phyloP scores from a whole-genome alignment of 2,888 invertebrate genomes.

The Salpingus planirostris region DNA sequence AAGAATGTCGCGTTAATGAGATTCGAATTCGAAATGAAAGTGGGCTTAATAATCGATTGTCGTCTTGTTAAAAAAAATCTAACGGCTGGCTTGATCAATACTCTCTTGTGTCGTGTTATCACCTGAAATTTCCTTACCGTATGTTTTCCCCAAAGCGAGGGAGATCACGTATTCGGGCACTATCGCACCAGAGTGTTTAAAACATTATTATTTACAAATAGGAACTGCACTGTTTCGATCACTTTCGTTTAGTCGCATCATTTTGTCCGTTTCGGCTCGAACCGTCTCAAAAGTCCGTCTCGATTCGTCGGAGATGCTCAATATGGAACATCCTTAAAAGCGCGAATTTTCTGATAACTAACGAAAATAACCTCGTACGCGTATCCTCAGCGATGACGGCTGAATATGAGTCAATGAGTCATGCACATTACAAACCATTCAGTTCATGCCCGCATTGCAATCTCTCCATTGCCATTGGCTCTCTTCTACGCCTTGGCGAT shows the following conservation, averaged over 20 bases:
- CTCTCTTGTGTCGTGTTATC: too few relatives aligned
- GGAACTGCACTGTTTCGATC: slow-evolving; percentile 14
- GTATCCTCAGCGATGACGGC: slow-evolving; percentile 13
- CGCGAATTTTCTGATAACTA: slow-evolving; percentile 10
- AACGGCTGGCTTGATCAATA: too few relatives aligned
- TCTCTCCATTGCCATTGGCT: slow-evolving; percentile 27
- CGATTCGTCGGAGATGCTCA: slow-evolving; percentile 4
- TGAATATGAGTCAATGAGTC: slow-evolving; percentile 25
- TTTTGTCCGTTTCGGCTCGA: slow-evolving; percentile 7
- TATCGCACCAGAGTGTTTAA: too few relatives aligned
- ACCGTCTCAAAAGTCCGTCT: slow-evolving; percentile 6
- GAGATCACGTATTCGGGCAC: too few relatives aligned
- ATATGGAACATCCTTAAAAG: slow-evolving; percentile 12
- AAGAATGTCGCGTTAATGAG: too few relatives aligned
- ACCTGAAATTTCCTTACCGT: too few relatives aligned
- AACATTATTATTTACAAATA: slow-evolving; percentile 19
- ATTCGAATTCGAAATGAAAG: too few relatives aligned
- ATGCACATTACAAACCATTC: slow-evolving; percentile 29
- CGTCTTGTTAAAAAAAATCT: too few relatives aligned
- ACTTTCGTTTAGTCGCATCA: too few relatives aligned
- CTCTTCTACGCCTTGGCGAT: too few relatives aligned
- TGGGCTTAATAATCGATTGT: too few relatives aligned
- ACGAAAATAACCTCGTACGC: slow-evolving; percentile 14
- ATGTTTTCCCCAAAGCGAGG: too few relatives aligned
- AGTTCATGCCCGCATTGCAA: slow-evolving; percentile 35